Percentiles rank a stretch among this genome's conserved stretches.
Conservation (phyloP, 2,113 vertebrate genomes). For the Dromaius novaehollandiae region DNA sequence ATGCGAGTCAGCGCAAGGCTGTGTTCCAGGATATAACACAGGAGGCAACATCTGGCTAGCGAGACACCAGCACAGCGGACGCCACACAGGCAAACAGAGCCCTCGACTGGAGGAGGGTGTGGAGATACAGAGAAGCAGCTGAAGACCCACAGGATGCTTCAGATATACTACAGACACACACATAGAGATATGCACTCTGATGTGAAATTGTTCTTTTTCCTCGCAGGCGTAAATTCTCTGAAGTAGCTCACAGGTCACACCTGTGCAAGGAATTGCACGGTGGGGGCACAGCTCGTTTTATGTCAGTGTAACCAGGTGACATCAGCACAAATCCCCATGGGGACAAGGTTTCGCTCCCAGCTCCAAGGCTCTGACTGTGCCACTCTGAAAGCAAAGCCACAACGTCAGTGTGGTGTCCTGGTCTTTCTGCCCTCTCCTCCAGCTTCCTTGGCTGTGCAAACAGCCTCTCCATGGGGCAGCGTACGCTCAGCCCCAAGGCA, state of each 20-base stretch:
- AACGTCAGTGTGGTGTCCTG: not conserved
- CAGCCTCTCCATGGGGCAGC: not conserved
- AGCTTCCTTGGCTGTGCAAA: fast-evolving
- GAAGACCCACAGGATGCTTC: not conserved
- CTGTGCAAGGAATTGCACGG: fast-evolving
- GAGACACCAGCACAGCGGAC: not conserved
- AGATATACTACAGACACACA: not conserved
- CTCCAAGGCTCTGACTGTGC: not conserved
- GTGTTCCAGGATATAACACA: not conserved
- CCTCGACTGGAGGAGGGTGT: not conserved
- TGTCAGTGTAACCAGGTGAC: not conserved
- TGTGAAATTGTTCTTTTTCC: not conserved
- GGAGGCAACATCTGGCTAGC: not conserved
- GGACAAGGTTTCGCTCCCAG: not conserved
- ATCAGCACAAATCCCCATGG: fast-evolving
- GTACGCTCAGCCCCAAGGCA: fast-evolving
- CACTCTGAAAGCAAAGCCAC: not conserved
- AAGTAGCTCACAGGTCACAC: not conserved
- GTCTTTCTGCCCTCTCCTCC: fast-evolving
- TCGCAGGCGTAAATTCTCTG: not conserved
- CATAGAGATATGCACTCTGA: not conserved
- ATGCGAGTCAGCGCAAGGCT: not conserved
- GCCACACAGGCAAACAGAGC: not conserved
- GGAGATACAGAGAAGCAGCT: not conserved
- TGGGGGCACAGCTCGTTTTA: fast-evolving